phyloP scores from a whole-genome alignment of 2,113 vertebrate species.

The Gymnorhina tibicen region DNA sequence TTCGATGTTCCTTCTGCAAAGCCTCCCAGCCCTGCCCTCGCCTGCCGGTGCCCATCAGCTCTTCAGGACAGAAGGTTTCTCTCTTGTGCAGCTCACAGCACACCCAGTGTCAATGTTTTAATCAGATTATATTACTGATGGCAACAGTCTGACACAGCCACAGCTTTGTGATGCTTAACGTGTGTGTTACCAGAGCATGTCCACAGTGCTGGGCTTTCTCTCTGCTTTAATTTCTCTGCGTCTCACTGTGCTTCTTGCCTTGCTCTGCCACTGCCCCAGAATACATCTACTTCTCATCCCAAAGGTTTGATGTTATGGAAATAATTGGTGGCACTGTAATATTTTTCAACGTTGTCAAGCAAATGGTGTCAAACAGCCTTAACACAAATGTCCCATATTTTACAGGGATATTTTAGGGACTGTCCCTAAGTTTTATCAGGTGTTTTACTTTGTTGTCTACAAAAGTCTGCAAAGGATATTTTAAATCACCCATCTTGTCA shows the following conservation, averaged over 20 bases:
- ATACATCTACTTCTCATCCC: background rate
- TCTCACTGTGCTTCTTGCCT: background rate
- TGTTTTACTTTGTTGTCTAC: background rate
- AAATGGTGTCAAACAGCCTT: background rate
- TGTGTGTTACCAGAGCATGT: background rate
- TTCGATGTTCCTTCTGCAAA: background rate
- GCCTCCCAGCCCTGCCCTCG: background rate
- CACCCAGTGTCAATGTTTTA: background rate
- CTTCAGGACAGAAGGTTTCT: background rate
- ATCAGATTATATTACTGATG: background rate
- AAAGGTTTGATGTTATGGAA: background rate
- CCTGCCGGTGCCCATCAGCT: background rate
- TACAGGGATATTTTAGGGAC: background rate
- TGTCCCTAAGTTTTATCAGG: background rate
- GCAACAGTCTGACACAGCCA: background rate
- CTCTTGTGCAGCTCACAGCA: background rate
- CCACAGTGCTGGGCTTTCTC: background rate
- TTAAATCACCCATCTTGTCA: background rate
- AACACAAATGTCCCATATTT: background rate
- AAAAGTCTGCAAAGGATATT: background rate
- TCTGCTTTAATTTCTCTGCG: background rate
- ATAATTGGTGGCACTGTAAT: background rate
- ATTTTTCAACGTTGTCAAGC: background rate
- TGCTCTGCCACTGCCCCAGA: background rate
- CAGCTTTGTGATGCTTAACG: fast-evolving